phyloP scores from a whole-genome alignment of 2,888 invertebrate species.

The Macrosoma leucophasiata region DNA sequence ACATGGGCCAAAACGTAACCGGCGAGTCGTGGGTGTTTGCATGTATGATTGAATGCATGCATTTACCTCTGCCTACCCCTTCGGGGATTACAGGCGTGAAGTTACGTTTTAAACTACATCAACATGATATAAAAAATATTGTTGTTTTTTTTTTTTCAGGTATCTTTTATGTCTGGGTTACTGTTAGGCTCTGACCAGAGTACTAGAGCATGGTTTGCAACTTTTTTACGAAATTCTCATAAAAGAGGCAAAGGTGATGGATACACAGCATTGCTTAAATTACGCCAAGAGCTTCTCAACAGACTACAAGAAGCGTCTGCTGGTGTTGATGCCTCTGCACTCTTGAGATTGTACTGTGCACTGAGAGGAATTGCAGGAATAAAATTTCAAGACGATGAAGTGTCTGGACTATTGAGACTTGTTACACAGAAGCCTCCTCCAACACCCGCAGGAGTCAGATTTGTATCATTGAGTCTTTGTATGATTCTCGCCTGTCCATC shows the following conservation, averaged over 20 bases:
- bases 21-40: no score
- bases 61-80: no score
- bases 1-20: no score
- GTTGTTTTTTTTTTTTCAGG: conserved; percentile 51
- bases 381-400: conserved; percentile 95
- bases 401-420: conserved; percentile 86
- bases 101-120: neutral
- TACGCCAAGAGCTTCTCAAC: conserved; percentile 85
- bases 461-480: conserved; percentile 93
- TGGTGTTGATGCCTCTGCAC: conserved; percentile 90
- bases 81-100: no score
- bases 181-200: conserved; percentile 92
- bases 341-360: conserved; percentile 93
- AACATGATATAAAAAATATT: neutral
- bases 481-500: conserved; percentile 97
- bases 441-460: conserved; percentile 93
- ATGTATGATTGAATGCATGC: no score
- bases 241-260: conserved; percentile 86
- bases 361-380: conserved; percentile 94
- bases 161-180: conserved; percentile 92
- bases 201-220: conserved; percentile 93
- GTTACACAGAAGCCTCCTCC: conserved; percentile 92
- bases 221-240: conserved; percentile 91
- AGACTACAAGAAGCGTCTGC: conserved; percentile 82
- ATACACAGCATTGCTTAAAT: conserved; percentile 77